Conservation (phyloP, 2,888 invertebrate genomes). For the Napeogenes inachia region DNA sequence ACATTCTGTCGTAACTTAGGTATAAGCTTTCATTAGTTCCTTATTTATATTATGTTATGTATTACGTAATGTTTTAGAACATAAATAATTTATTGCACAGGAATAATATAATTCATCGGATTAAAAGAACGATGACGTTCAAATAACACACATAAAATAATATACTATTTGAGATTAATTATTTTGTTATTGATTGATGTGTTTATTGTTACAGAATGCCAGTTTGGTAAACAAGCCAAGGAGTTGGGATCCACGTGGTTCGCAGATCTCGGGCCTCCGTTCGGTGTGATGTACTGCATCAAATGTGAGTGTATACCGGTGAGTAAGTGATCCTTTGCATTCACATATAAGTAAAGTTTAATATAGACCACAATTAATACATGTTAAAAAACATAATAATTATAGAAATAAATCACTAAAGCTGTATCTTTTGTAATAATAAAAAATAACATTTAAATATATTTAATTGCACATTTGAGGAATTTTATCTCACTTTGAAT, state of each 20-base stretch:
- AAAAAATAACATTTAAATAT: no score
- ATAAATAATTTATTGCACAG: not conserved
- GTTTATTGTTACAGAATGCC: slow-evolving; percentile 88
- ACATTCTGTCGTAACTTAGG: not conserved
- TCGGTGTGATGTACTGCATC: slow-evolving; percentile 96
- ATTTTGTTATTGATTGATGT: not conserved
- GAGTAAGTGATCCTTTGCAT: slow-evolving; percentile 69
- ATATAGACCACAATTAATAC: not conserved
- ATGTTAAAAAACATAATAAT: not conserved
- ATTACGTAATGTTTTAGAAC: not conserved
- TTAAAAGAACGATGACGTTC: not conserved
- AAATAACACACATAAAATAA: not conserved
- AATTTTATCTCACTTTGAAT: slow-evolving; percentile 6
- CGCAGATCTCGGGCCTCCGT: slow-evolving; percentile 94
- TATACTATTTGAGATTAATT: no score
- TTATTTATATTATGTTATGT: not conserved
- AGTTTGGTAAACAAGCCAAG: slow-evolving; percentile 90
- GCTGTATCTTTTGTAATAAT: no score
- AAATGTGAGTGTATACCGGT: slow-evolving; percentile 96
- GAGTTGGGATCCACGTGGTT: slow-evolving; percentile 95
- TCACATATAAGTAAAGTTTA: slow-evolving; percentile 1
- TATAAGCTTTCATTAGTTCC: not conserved
- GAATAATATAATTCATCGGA: no score
- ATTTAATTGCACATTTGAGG: no score
- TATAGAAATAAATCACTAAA: not conserved